A percentile compares a stretch with the other conserved stretches of the same genome.
Evolutionary conservation across 2,113 vertebrate species (phyloP).

Genomic region (Leptocoma aspasia): DNA sequence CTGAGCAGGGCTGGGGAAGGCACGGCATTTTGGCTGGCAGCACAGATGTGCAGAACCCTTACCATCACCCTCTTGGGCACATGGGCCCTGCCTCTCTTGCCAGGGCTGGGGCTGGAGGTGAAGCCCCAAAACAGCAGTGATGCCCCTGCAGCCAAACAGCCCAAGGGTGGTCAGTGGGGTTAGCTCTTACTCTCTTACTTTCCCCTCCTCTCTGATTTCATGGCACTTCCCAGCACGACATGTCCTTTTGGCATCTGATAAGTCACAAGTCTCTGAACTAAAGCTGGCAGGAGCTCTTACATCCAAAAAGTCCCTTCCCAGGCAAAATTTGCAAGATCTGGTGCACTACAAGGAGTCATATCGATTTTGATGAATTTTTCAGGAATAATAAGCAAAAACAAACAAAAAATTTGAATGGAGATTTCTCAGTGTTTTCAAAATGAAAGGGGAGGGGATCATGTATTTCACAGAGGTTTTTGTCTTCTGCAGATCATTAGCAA

Average conservation of each 20-base stretch:
- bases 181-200: not conserved
- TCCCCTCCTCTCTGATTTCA: not conserved
- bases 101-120: not conserved
- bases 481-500: not conserved
- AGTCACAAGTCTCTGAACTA: not conserved
- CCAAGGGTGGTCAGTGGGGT: not conserved
- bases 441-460: not conserved
- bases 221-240: not conserved
- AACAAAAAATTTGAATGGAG: not conserved
- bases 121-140: not conserved
- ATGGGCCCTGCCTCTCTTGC: not conserved
- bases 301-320: not conserved
- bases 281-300: not conserved
- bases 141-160: not conserved
- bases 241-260: not conserved
- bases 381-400: not conserved
- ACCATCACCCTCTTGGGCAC: rapidly evolving
- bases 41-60: not conserved
- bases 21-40: not conserved
- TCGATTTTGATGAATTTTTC: not conserved
- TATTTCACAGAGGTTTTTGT: not conserved
- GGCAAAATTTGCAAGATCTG: not conserved
- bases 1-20: not conserved
- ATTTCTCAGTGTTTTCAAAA: not conserved
- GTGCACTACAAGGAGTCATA: not conserved